Evolutionary conservation across 2,797 vertebrate species (phyloP).

Genomic region (Falco novaeseelandiae): DNA sequence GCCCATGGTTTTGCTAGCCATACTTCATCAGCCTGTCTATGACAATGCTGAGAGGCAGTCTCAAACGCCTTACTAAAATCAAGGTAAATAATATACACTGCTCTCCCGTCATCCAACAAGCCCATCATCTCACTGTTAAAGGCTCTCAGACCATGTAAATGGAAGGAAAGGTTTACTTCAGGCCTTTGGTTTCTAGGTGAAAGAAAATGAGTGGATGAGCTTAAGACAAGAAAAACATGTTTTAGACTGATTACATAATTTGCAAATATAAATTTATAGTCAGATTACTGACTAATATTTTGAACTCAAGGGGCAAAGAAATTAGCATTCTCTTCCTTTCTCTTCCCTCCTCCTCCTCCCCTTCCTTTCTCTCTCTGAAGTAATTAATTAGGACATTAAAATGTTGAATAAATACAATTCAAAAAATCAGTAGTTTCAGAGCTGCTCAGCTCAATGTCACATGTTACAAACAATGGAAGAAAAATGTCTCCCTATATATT

Average conservation of each 20-base stretch:
- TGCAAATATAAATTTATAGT: background rate
- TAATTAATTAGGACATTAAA: background rate
- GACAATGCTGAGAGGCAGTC: too few species aligned
- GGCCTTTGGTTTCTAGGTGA: background rate
- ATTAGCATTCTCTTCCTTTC: background rate
- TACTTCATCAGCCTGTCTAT: too few species aligned
- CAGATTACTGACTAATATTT: background rate
- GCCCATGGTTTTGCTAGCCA: too few species aligned
- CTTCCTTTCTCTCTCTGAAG: background rate
- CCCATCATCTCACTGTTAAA: background rate
- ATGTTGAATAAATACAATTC: background rate
- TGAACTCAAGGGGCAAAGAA: background rate
- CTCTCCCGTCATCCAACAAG: background rate
- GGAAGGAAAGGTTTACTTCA: background rate
- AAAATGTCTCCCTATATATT: background rate
- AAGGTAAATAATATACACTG: background rate
- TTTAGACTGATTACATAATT: background rate
- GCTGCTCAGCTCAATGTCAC: background rate
- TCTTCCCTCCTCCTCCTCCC: background rate
- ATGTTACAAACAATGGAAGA: background rate
- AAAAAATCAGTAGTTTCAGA: background rate
- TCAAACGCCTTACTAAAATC: too few species aligned
- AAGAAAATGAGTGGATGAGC: background rate
- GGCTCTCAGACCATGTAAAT: background rate
- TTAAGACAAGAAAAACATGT: background rate